These are phyloP conservation scores for Enteromius paludinosus DNA, from an alignment of 2,797 vertebrate genomes.

Conservation along the genomic window DNA sequence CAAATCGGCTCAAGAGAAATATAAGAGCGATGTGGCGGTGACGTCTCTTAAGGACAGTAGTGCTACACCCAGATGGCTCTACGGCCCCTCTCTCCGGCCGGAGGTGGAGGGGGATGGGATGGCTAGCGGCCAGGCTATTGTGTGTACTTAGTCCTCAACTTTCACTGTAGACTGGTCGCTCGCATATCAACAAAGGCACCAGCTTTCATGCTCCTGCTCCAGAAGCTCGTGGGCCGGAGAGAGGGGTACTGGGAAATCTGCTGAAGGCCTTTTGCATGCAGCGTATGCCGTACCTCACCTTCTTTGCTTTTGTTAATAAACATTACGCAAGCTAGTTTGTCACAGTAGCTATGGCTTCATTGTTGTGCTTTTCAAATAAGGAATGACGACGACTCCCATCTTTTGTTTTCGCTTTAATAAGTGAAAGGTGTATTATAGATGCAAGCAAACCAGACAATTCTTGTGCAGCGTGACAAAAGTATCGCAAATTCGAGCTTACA, in stretches of 20 bases:
- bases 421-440: no score
- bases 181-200: constrained; percentile 46
- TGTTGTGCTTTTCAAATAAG: no score
- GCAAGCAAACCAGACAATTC: no score
- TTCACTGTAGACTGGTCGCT: constrained; percentile 32
- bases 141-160: constrained; percentile 40
- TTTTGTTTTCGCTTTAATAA: no score
- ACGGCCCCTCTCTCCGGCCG: constrained; percentile 39
- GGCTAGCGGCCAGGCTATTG: constrained; percentile 54
- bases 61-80: constrained; percentile 26
- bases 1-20: constrained; percentile 23
- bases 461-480: no score
- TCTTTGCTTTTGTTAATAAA: no score
- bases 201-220: neutral
- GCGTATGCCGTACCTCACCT: no score
- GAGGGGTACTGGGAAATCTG: constrained; percentile 1
- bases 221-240: no score
- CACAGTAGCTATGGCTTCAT: no score
- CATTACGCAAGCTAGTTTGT: no score
- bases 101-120: constrained; percentile 55
- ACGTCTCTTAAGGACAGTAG: constrained; percentile 46
- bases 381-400: no score
- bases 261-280: neutral
- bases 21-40: constrained; percentile 8
- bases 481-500: no score